Evolutionary conservation across 37 sponge, comb jelly and placozoan species (phyloP).

Genomic region (Ephydatia muelleri): DNA sequence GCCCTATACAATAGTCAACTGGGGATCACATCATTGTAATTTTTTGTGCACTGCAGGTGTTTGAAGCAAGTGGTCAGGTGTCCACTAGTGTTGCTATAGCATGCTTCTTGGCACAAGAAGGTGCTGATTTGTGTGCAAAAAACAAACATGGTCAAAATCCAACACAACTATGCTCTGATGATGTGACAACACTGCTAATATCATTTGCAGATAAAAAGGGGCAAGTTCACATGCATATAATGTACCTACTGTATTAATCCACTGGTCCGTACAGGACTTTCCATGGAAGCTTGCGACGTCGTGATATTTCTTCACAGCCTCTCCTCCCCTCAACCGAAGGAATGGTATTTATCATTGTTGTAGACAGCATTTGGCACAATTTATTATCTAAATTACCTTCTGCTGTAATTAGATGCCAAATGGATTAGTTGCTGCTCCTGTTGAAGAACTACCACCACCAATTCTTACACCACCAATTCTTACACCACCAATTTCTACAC

Average conservation of each 20-base stretch:
- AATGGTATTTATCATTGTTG: no score
- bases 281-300: conserved; percentile 23
- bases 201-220: conserved; percentile 1
- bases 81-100: conserved; percentile 46
- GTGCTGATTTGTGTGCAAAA: conserved; percentile 61
- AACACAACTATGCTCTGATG: conserved; percentile 61
- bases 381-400: no score
- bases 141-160: conserved; percentile 79
- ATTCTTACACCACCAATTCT: background rate
- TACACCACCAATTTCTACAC: background rate
- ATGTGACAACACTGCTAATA: conserved; percentile 27
- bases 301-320: background rate
- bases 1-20: no score
- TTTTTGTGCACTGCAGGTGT: no score
- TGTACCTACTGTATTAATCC: background rate
- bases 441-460: no score
- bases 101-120: conserved; percentile 87
- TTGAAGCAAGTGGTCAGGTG: no score
- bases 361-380: no score
- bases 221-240: background rate
- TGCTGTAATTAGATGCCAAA: background rate
- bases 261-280: background rate
- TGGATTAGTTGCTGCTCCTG: no score
- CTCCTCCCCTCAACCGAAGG: no score
- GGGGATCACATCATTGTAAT: no score